Conservation (phyloP, 2,113 vertebrate genomes). For the Triplophysa rosa region DNA sequence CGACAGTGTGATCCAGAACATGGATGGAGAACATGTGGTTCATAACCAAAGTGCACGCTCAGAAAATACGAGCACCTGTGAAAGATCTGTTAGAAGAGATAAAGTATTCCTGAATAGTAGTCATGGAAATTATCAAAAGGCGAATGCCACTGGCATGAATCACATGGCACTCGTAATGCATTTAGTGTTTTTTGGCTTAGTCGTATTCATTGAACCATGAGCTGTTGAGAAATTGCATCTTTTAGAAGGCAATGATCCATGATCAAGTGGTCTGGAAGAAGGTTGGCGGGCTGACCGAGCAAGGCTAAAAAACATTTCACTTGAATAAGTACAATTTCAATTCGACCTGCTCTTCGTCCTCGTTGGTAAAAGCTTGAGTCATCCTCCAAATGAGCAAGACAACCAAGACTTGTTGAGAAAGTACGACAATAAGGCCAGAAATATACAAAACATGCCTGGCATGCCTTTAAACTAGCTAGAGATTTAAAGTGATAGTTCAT, state of each 20-base stretch:
- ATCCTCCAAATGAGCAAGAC: neutral
- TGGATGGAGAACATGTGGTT: constrained; percentile 20
- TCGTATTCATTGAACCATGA: constrained; percentile 52
- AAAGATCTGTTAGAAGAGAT: constrained; percentile 36
- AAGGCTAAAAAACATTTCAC: constrained; percentile 50
- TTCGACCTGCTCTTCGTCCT: neutral
- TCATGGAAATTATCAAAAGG: constrained; percentile 51
- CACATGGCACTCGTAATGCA: constrained; percentile 48
- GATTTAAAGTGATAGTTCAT: too few relatives aligned
- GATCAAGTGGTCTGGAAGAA: constrained; percentile 61
- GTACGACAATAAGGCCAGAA: neutral
- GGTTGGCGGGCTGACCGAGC: constrained; percentile 45
- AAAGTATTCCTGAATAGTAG: constrained; percentile 33
- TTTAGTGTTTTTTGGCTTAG: constrained; percentile 46
- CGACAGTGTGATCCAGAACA: constrained; percentile 26
- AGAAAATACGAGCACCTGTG: constrained; percentile 20
- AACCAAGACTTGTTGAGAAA: neutral
- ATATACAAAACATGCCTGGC: neutral
- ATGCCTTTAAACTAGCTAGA: constrained; percentile 52
- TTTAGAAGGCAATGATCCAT: constrained; percentile 63
- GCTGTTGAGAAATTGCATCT: constrained; percentile 62
- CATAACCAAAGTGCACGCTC: constrained; percentile 34
- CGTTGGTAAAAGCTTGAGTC: neutral
- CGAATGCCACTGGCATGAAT: constrained; percentile 30
- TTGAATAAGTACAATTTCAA: constrained; percentile 54